Base-by-base conservation (phyloP, 1,140 invertebrate genomes). In the Drosophila gunungcola region DNA sequence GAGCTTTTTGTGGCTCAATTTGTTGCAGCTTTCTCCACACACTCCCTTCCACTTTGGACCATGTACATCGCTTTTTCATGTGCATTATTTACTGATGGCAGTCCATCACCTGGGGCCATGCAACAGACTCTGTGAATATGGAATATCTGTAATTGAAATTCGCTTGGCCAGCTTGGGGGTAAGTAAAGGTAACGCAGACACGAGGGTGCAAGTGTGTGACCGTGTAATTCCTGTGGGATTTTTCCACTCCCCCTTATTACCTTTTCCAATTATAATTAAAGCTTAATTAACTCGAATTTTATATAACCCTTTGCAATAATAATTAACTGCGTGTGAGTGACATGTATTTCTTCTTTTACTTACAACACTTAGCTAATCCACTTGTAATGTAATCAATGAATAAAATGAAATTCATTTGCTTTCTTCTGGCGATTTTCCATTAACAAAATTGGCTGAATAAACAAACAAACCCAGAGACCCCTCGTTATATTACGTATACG, bases 271-370 rank as follows among this genome's bases (percentile, higher is more conserved):
- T 68, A 54, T 42, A 62, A 79, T 57, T 76, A 56, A 52, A 60
- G 25, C 65, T 73, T 86, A 80, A 86, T 85, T 78, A 80, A 63
- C 76, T 75, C 42, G 65, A 52, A 67, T 67, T 53, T 65, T 21
- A 32, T 43, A 63, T 63, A 41, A 73, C 52, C 43, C 51, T 39
- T 34, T 46, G 41, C 25, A 54, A 74, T 83, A 70, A 69, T 79
- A 75, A 70, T 83, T 61, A 61, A 49, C 45, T n/a, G 16, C 45
- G 46, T 43, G 64, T 13, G 64, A 68, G 38, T 65, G 64, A 68
- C 64, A 51, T 36, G 38, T 25, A 13, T 25, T 55, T 13, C 16
- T 32, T 42, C 11, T 6, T 39, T 10, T 27, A n/a, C 5, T 12
- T 32, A 29, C 36, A 39, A 27, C n/a, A 32, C 27, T 36, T 25